Evolutionary conservation across 2,797 vertebrate genomes (phyloP).

Genomic region (Gymnoscopelus braueri): DNA sequence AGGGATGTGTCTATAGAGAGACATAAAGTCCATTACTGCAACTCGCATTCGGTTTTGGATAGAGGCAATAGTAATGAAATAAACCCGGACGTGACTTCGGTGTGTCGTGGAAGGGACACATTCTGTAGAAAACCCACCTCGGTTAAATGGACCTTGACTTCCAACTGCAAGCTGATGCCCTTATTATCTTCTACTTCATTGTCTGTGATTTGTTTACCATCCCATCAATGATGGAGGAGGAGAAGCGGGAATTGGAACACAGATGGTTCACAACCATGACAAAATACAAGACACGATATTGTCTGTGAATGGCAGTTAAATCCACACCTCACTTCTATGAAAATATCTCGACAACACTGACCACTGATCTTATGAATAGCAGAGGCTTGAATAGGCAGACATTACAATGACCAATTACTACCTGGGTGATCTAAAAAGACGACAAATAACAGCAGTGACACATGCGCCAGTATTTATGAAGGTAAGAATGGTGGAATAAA

Average conservation of each 20-base stretch:
- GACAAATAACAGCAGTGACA: conserved; percentile 32
- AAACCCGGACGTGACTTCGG: conserved; percentile 37
- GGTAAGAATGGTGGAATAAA: background rate
- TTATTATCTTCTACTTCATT: conserved; percentile 60
- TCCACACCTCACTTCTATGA: conserved; percentile 7
- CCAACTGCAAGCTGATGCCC: conserved; percentile 61
- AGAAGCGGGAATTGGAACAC: background rate
- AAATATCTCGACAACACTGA: conserved; percentile 14
- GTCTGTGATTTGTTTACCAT: conserved; percentile 64
- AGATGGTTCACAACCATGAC: conserved; percentile 35
- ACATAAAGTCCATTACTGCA: conserved; percentile 46
- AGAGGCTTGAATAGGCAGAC: background rate
- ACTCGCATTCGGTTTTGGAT: conserved; percentile 30
- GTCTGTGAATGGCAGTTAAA: conserved; percentile 25
- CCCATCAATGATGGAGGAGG: conserved; percentile 33
- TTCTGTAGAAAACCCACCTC: conserved; percentile 8
- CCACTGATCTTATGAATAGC: background rate
- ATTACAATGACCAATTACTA: background rate
- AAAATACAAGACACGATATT: conserved; percentile 40
- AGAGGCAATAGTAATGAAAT: conserved; percentile 15
- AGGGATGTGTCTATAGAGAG: conserved; percentile 23
- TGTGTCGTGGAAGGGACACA: no score
- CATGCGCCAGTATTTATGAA: conserved; percentile 16
- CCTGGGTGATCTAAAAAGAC: conserved; percentile 23
- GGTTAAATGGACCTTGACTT: conserved; percentile 67